phyloP scores from a whole-genome alignment of 2,113 vertebrate genomes.

The Artemisiospiza belli region DNA sequence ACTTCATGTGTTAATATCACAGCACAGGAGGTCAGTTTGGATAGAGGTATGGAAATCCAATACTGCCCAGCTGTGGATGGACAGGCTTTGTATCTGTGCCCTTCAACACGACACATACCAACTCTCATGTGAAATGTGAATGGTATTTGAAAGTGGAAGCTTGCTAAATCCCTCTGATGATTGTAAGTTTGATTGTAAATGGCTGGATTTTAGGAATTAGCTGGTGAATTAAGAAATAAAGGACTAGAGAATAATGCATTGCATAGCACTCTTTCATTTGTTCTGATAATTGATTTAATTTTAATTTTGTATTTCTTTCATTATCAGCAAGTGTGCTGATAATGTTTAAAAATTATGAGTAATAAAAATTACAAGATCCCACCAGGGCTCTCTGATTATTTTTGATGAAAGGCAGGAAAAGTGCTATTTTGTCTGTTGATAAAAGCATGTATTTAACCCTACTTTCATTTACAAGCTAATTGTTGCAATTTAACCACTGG shows the following conservation, averaged over 20 bases:
- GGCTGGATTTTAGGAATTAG: constrained; percentile 25
- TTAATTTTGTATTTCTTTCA: constrained; percentile 25
- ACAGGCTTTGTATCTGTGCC: constrained; percentile 4
- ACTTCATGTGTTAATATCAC: constrained; percentile 42
- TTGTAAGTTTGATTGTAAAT: constrained; percentile 11
- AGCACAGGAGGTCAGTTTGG: constrained; percentile 29
- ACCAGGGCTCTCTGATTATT: neutral
- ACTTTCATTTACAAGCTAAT: constrained; percentile 7
- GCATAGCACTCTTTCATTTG: neutral
- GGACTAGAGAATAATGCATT: neutral
- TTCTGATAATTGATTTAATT: constrained; percentile 23
- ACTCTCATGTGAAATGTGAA: constrained; percentile 37
- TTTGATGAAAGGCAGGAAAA: constrained; percentile 44
- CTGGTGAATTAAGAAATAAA: constrained; percentile 15
- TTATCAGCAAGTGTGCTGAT: neutral
- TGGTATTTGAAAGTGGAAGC: neutral
- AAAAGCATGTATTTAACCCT: neutral
- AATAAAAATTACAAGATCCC: neutral
- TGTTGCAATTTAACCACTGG: neutral
- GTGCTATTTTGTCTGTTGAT: constrained; percentile 21
- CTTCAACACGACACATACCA: neutral
- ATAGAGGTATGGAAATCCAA: constrained; percentile 58
- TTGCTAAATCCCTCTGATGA: constrained; percentile 21
- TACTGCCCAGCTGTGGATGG: neutral
- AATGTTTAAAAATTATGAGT: neutral